Evolutionary conservation across 2,113 vertebrate species (phyloP).

Genomic region (Otolemur garnettii): DNA sequence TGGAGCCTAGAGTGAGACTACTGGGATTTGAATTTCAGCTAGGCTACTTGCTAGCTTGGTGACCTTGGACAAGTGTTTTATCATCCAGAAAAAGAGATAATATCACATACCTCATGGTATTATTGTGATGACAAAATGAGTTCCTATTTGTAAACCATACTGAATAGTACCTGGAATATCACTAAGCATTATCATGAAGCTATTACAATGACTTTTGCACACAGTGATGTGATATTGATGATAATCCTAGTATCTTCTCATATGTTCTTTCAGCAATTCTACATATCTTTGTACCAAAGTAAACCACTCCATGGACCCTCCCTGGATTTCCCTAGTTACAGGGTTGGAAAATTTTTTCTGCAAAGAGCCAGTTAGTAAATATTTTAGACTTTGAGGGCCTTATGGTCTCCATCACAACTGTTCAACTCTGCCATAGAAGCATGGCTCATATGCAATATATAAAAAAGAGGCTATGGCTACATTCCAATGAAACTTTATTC

Average conservation of each 20-base stretch:
- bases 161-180: not conserved
- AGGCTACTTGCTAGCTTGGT: not conserved
- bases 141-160: not conserved
- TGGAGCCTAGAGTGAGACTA: not conserved
- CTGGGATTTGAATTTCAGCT: not conserved
- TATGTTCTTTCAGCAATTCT: not conserved
- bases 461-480: not conserved
- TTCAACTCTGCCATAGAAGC: not conserved
- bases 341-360: not conserved
- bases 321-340: not conserved
- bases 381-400: not conserved
- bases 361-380: not conserved
- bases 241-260: not conserved
- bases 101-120: not conserved
- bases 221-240: not conserved
- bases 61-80: not conserved
- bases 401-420: not conserved
- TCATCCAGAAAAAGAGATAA: not conserved
- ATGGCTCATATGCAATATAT: not conserved
- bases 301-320: not conserved
- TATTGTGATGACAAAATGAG: not conserved
- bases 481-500: constrained; percentile 35
- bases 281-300: not conserved
- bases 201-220: not conserved
- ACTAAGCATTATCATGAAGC: not conserved